phyloP scores from a whole-genome alignment of 2,113 vertebrate species.

The Toxotes jaculatrix region DNA sequence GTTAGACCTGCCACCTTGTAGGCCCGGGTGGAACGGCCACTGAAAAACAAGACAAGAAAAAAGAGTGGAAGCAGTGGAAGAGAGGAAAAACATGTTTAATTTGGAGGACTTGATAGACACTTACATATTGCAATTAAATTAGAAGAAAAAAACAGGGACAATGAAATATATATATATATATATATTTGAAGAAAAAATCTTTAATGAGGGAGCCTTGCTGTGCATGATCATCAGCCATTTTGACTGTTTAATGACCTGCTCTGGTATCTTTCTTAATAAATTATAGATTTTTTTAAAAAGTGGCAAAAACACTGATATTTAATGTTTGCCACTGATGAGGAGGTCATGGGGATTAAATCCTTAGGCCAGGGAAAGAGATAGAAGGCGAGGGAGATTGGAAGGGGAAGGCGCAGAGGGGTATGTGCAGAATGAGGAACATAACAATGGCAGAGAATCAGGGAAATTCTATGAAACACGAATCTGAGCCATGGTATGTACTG shows the following conservation, averaged over 20 bases:
- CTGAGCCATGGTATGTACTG: neutral
- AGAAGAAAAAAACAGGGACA: no score
- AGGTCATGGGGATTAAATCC: neutral
- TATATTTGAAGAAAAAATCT: no score
- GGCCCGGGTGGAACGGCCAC: slow-evolving; percentile 45
- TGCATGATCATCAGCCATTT: neutral
- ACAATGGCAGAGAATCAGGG: neutral
- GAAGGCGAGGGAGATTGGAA: neutral
- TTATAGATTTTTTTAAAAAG: neutral
- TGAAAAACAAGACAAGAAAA: neutral
- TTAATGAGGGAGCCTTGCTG: neutral
- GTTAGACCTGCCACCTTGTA: slow-evolving; percentile 78
- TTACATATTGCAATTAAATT: neutral
- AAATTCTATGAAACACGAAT: slow-evolving; percentile 12
- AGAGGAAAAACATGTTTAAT: neutral
- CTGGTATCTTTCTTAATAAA: neutral
- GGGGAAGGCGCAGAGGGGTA: neutral
- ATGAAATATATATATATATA: no score
- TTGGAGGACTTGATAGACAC: neutral
- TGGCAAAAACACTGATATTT: neutral
- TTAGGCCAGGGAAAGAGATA: neutral
- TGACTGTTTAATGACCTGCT: neutral
- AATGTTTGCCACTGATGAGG: neutral
- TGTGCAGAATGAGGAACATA: neutral
- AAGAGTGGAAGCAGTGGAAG: neutral